phyloP scores from a whole-genome alignment of 2,888 invertebrate genomes.

The Noctua janthe region DNA sequence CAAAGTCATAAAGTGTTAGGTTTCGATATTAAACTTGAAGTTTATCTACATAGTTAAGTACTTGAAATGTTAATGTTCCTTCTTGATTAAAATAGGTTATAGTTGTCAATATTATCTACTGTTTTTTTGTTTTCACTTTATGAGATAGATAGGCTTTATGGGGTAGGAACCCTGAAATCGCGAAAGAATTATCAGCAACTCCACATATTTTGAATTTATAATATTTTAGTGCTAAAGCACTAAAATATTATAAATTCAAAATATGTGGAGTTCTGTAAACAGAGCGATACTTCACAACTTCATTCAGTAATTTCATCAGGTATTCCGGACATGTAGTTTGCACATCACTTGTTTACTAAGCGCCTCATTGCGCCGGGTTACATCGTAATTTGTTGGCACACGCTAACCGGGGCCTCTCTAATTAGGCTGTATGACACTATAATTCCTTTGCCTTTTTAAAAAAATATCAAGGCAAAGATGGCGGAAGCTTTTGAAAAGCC shows the following conservation, averaged over 20 bases:
- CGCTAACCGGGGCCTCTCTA: background rate
- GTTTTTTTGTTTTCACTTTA: background rate
- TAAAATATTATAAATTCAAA: no score
- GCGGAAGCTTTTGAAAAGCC: background rate
- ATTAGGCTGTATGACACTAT: background rate
- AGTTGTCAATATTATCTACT: background rate
- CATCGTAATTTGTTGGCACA: background rate
- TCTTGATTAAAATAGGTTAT: slow-evolving; percentile 9
- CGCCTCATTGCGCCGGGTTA: background rate
- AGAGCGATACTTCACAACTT: background rate
- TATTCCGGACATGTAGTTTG: background rate
- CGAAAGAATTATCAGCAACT: background rate
- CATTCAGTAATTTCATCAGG: background rate
- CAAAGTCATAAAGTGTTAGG: slow-evolving; percentile 20
- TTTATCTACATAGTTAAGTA: background rate
- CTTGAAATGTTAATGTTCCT: slow-evolving; percentile 6
- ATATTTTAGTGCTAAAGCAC: background rate
- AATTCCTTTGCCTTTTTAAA: background rate
- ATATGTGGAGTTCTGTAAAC: no score
- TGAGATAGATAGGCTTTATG: background rate
- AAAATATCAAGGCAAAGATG: background rate
- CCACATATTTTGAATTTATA: background rate
- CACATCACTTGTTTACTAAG: background rate
- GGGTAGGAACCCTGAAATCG: background rate
- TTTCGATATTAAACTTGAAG: background rate